Evolutionary conservation across 2,888 invertebrate genomes (phyloP), one percentile per base, ranked within the genome.

Genomic region (Standfussiana lucernea): DNA sequence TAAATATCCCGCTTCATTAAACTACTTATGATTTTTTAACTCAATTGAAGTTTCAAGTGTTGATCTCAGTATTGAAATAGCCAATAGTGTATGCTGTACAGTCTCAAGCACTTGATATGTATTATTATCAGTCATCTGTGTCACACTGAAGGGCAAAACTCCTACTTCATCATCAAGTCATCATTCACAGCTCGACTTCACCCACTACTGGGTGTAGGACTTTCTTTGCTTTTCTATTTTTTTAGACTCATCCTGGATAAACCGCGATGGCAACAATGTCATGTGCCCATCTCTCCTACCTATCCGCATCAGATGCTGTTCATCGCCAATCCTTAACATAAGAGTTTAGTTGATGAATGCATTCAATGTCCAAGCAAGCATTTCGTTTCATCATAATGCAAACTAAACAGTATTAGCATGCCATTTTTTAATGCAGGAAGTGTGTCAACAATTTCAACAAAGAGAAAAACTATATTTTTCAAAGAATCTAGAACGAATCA

Each of bases 1-100:
- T 72, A 80, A 79, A 64, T 80, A 79, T 1, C 32, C 10, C 3
- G 37, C 56, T 42, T 42, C 21, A 50, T 28, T 37, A 62, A 4
- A 13, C 15, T n/a, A 32, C 15, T 67, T 37, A 24, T 35, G n/a
- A n/a, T 53, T 40, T 40, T 50, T 71, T 37, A 62, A 56, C 28
- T 56, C 32, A 35, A 42, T 32, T 77, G 40, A 15, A 8, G 3
- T 35, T 76, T 47, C 7, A 59, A 32, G n/a, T 8, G 13, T 64
- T 11, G 18, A 37, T 75, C 64, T 40, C 40, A 64, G 18, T 75
- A 59, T 45, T 45, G 1, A 45, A 61, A 61, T 47, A 45, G 15
- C 64, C 0, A 8, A 40, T 40, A 18, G 40, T 40, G 64, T 61
- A 61, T 61, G 21, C 32, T 59, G 59, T 61, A 32, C 7, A 11